A percentile compares a stretch with the other conserved stretches of the same genome.
Conservation (phyloP, 2,888 invertebrate genomes). For the Euphydryas editha region DNA sequence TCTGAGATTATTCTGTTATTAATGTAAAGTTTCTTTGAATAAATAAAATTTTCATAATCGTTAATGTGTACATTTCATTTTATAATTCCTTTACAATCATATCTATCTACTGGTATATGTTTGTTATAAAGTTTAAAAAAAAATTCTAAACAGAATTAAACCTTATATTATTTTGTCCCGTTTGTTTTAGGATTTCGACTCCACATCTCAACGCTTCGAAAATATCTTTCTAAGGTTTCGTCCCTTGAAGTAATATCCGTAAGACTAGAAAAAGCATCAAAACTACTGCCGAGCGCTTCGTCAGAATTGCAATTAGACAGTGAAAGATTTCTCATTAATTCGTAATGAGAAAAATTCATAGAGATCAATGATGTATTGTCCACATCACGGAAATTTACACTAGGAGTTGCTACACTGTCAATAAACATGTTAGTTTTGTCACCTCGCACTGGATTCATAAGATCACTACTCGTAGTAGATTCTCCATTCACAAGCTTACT, state of each 20-base stretch:
- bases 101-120: neutral
- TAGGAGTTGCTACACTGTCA: conserved; percentile 48
- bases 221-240: conserved; percentile 72
- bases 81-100: neutral
- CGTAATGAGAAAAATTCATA: conserved; percentile 76
- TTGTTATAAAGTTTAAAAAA: neutral
- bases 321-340: conserved; percentile 70
- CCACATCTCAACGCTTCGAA: conserved; percentile 73
- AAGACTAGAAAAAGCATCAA: conserved; percentile 51
- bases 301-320: conserved; percentile 68
- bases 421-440: conserved; percentile 54
- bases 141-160: neutral
- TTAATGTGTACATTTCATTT: conserved; percentile 69
- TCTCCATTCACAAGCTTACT: conserved; percentile 63
- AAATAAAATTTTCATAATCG: conserved; percentile 84
- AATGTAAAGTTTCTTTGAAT: conserved; percentile 81
- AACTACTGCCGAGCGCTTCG: conserved; percentile 64
- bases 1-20: conserved; percentile 80
- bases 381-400: conserved; percentile 47
- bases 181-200: conserved; percentile 47
- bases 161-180: neutral
- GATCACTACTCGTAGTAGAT: conserved; percentile 42
- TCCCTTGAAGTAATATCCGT: conserved; percentile 59
- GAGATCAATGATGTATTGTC: conserved; percentile 68
- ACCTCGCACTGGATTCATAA: conserved; percentile 42